Evolutionary conservation across 2,797 vertebrate genomes (phyloP).

Genomic region (Clamator glandarius): DNA sequence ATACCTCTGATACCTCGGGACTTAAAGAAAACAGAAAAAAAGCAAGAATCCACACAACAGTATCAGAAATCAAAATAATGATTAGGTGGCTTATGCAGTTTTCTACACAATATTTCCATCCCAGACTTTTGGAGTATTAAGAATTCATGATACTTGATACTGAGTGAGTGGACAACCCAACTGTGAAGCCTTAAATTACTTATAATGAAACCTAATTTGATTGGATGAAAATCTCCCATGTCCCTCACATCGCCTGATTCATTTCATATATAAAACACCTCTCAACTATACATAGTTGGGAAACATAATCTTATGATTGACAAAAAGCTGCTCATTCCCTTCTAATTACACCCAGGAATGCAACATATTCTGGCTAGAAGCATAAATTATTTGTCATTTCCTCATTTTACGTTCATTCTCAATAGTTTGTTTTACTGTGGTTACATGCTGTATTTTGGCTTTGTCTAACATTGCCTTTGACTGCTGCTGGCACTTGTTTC

Average conservation of each 20-base stretch:
- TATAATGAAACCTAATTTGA: not conserved
- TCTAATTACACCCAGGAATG: not conserved
- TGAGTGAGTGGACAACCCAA: not conserved
- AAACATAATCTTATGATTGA: not conserved
- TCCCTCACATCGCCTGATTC: not conserved
- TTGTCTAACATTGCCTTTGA: not conserved
- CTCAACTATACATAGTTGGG: not conserved
- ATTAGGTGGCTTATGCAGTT: not conserved
- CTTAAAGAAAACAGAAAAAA: not conserved
- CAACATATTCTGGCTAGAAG: not conserved
- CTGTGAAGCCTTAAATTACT: not conserved
- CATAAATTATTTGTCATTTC: not conserved
- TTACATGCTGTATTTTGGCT: not conserved
- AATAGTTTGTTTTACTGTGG: not conserved
- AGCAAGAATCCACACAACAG: not conserved
- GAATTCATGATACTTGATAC: not conserved
- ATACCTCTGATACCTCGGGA: not conserved
- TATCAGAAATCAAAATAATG: not conserved
- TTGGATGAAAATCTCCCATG: not conserved
- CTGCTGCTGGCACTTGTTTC: not conserved
- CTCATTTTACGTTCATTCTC: not conserved
- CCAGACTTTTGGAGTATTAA: not conserved
- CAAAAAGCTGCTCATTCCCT: not conserved
- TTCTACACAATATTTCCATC: not conserved
- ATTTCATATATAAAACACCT: not conserved